Evolutionary conservation across 2,888 invertebrate genomes (phyloP).

Genomic region (Drosophila mimetica): DNA sequence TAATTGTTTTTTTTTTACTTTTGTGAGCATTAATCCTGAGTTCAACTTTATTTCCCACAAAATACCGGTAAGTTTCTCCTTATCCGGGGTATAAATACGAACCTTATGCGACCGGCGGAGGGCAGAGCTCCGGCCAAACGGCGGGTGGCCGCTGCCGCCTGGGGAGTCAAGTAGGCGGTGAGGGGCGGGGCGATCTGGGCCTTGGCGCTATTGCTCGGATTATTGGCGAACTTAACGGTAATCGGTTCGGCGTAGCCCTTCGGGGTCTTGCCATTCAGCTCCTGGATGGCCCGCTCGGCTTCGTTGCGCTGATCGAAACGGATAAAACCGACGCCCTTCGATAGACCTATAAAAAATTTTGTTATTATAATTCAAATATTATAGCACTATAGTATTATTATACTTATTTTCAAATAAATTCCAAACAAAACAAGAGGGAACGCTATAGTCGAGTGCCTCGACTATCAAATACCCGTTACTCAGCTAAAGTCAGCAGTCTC

Average conservation of each 20-base stretch:
- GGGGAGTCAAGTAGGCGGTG: conserved; percentile 93
- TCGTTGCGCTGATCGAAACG: conserved; percentile 96
- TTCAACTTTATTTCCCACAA: background rate
- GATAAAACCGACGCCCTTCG: conserved; percentile 97
- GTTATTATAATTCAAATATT: background rate
- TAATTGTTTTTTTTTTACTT: background rate
- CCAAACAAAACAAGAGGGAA: no score
- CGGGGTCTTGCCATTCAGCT: conserved; percentile 95
- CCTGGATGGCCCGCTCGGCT: conserved; percentile 95
- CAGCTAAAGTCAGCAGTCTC: no score
- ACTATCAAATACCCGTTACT: no score
- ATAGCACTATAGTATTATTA: no score
- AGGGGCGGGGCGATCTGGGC: conserved; percentile 89
- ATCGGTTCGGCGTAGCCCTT: conserved; percentile 95
- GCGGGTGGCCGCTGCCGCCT: conserved; percentile 88
- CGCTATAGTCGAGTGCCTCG: no score
- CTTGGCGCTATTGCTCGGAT: conserved; percentile 95
- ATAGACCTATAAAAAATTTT: conserved; percentile 87
- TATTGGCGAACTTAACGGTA: conserved; percentile 97
- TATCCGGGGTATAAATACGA: conserved; percentile 80
- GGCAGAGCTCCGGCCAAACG: conserved; percentile 92
- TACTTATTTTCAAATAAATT: no score
- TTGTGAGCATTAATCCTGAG: background rate
- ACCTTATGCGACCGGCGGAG: conserved; percentile 90
- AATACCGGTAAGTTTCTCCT: fast-evolving